Percentiles rank a stretch among this genome's conserved stretches.
Evolutionary conservation across 2,797 vertebrate genomes (phyloP).

Genomic region (Gambelia wislizenii): DNA sequence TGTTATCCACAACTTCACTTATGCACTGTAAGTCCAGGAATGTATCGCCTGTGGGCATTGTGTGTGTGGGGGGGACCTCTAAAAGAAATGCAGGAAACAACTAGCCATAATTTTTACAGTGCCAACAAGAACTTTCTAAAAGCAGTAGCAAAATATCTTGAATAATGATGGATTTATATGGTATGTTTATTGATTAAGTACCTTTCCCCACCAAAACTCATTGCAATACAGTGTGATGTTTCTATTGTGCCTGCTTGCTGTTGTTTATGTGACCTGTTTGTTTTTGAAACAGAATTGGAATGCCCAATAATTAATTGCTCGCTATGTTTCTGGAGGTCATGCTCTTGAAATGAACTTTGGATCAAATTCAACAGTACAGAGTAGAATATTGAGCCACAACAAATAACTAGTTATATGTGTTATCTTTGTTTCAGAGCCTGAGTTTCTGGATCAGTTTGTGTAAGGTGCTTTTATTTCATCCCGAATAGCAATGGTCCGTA

Average conservation of each 20-base stretch:
- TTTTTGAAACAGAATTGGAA: not conserved
- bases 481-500: conserved; percentile 77
- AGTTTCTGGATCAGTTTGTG: not conserved
- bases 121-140: not conserved
- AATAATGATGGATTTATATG: not conserved
- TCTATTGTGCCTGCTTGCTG: not conserved
- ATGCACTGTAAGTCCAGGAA: too few relatives aligned
- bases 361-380: not conserved
- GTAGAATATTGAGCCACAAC: conserved; percentile 15
- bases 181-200: not conserved
- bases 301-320: not conserved
- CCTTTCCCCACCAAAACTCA: not conserved
- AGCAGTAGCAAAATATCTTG: not conserved
- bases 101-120: not conserved
- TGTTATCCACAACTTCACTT: too few relatives aligned
- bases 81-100: too few relatives aligned
- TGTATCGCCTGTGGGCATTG: too few relatives aligned
- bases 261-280: not conserved
- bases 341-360: not conserved
- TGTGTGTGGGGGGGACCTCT: too few relatives aligned
- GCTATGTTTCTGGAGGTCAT: not conserved
- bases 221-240: not conserved
- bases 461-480: conserved; percentile 41
- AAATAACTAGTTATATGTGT: not conserved
- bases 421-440: not conserved